Percentiles rank a stretch among this genome's conserved stretches.
Conservation (phyloP, 2,113 vertebrate genomes). For the Spea multiplicata region DNA sequence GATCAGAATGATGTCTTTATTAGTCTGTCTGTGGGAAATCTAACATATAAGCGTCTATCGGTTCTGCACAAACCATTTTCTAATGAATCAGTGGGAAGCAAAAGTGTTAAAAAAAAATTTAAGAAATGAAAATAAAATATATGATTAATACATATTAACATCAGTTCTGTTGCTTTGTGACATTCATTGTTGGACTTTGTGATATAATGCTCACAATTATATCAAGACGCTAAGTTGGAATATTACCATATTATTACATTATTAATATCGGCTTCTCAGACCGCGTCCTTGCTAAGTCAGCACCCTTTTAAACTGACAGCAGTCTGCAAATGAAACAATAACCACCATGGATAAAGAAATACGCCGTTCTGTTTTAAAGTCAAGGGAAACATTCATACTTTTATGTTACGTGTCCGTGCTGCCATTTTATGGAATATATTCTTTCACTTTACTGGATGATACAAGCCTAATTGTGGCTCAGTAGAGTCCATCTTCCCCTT, state of each 20-base stretch:
- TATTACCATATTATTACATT: no score
- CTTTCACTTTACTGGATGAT: not conserved
- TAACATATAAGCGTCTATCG: slow-evolving; percentile 46
- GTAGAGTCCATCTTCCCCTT: not conserved
- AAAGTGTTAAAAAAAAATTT: no score
- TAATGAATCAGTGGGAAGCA: not conserved
- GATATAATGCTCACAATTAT: no score
- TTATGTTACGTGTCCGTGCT: not conserved
- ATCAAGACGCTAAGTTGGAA: no score
- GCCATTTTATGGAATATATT: not conserved
- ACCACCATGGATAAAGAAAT: not conserved
- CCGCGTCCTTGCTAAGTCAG: no score
- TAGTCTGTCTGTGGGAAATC: slow-evolving; percentile 54
- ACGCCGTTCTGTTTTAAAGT: not conserved
- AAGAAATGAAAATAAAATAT: no score
- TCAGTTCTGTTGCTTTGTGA: no score
- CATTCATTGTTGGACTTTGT: no score
- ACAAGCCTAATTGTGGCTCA: not conserved
- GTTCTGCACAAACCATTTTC: slow-evolving; percentile 12
- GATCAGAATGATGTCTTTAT: slow-evolving; percentile 61
- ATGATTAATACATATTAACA: no score
- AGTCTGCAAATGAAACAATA: not conserved
- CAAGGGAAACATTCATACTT: not conserved
- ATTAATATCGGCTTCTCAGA: no score
- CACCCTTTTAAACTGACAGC: not conserved